Conservation (phyloP, 2,797 vertebrate genomes). For the Octomys mimax region DNA sequence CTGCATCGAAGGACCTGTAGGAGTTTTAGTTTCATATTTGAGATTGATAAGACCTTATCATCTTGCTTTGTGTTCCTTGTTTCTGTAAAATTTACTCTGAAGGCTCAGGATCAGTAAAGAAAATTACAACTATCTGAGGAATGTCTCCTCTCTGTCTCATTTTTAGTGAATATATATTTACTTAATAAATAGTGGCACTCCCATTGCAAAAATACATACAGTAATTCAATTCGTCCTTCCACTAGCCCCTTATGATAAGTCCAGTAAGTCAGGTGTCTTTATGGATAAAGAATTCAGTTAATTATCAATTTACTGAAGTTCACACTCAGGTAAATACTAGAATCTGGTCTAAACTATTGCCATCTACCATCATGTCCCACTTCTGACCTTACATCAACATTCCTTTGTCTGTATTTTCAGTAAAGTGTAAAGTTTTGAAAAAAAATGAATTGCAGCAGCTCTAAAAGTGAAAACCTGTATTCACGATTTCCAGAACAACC, state of each 20-base stretch:
- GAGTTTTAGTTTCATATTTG: background rate
- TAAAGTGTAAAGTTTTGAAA: background rate
- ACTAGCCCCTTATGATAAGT: background rate
- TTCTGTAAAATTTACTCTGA: slow-evolving; percentile 23
- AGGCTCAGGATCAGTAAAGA: background rate
- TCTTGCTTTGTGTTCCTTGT: background rate
- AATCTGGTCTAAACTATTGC: background rate
- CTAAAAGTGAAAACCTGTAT: background rate
- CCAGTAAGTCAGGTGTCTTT: background rate
- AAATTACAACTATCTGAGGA: slow-evolving; percentile 3
- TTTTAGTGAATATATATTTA: slow-evolving; percentile 35
- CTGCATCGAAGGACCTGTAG: background rate
- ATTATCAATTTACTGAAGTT: background rate
- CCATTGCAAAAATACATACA: background rate
- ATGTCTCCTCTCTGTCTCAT: background rate
- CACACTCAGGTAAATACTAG: background rate
- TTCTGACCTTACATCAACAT: background rate
- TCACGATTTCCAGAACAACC: background rate
- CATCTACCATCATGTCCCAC: background rate
- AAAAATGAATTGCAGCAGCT: background rate
- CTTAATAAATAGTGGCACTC: background rate
- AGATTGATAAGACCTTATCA: background rate
- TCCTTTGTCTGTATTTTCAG: background rate
- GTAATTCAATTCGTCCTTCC: background rate
- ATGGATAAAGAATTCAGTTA: background rate